Evolutionary conservation across 1,140 invertebrate genomes (phyloP), one percentile per base, ranked within the genome.

Genomic region (Zaprionus inermis): DNA sequence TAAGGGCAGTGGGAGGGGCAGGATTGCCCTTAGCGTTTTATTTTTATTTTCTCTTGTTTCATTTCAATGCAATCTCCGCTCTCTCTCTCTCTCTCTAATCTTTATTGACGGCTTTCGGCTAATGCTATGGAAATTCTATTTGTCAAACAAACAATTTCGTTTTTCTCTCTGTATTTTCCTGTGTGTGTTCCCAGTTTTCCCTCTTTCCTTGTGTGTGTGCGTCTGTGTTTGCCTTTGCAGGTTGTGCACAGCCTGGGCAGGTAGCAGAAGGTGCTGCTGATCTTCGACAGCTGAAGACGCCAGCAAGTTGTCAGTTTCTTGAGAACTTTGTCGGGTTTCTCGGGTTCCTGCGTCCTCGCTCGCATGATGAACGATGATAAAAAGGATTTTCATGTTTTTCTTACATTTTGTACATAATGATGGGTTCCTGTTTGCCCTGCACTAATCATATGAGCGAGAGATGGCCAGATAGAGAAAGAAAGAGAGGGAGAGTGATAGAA

Each of bases 141-240:
- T 84, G 81, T 84, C 77, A 80, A 84, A 84, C 73, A 84, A 84
- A 84, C 81, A 77, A 84, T 84, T 84, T 61, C 82, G 75, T 67
- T 76, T 68, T 52, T 51, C 63, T 66, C 79, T 67, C 72, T 70
- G 51, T 56, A 54, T 20, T 30, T 46, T 28, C 20, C 14, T 12
- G 16, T 57, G 30, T 58, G 34, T 57, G 16, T 57, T n/a, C 54
- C 74, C 66, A 61, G 73, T 78, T 65, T 34, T 55, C 69, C 32
- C 14, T 41, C 6, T 44, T 1, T 16, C 6, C 9, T n/a, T 10
- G 51, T 30, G 22, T 54, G 32, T 44, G 44, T 22, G 20, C 51
- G 14, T n/a, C 9, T 46, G 16, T 46, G 74, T 66, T 34, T 60
- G 65, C 28, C 14, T 20, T 20, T 32, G 67, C 78, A 83, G 80